A percentile compares a stretch with the other conserved stretches of the same genome.
phyloP scores from a whole-genome alignment of 2,888 invertebrate species.

The Tinea trinotella region DNA sequence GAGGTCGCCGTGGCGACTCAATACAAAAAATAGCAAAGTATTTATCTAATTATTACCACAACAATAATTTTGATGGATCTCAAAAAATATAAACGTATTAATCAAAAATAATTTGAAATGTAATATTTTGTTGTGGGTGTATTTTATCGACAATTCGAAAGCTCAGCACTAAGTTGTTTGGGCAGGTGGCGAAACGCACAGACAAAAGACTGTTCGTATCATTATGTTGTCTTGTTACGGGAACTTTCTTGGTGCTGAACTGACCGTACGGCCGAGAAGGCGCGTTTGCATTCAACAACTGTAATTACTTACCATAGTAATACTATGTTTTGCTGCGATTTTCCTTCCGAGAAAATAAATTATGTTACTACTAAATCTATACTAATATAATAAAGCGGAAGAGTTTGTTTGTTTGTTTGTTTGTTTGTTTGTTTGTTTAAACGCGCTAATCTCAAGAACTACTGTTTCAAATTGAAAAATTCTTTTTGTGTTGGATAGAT shows the following conservation, averaged over 20 bases:
- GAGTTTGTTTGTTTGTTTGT: no score
- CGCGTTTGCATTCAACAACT: conserved; percentile 53
- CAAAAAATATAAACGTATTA: no score
- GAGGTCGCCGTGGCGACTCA: no score
- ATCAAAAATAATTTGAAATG: no score
- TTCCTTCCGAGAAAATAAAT: conserved; percentile 29
- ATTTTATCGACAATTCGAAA: conserved; percentile 27
- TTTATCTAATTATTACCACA: no score
- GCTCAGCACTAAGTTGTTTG: conserved; percentile 48
- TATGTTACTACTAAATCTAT: not conserved
- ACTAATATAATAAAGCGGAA: no score
- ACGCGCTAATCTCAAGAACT: not conserved
- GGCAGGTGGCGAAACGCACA: conserved; percentile 70
- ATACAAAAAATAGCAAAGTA: no score
- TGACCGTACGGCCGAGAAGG: conserved; percentile 27
- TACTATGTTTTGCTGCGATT: conserved; percentile 29
- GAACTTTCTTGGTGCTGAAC: conserved; percentile 42
- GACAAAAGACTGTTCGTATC: conserved; percentile 63
- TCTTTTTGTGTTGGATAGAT: no score
- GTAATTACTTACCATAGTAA: conserved; percentile 59
- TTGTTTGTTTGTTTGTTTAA: no score
- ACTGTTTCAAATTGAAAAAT: no score
- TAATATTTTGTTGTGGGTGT: not conserved
- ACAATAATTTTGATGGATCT: no score
- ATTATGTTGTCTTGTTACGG: conserved; percentile 71